Evolutionary conservation across 2,888 invertebrate species (phyloP).

Genomic region (Acleris cristana): DNA sequence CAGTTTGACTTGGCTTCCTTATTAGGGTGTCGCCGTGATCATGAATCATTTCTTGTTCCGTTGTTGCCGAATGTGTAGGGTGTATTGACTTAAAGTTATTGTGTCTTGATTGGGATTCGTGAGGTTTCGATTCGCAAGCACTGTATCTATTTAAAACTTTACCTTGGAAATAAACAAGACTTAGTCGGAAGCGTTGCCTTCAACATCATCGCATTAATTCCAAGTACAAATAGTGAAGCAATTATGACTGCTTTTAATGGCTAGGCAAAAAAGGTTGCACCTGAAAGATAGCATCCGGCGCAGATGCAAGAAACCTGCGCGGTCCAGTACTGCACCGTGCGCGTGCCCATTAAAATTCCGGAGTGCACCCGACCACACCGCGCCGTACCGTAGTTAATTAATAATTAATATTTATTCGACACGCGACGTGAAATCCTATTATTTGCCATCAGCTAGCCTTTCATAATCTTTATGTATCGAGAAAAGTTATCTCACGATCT

Average conservation of each 20-base stretch:
- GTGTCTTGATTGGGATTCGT: conserved; percentile 27
- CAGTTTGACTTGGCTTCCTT: conserved; percentile 54
- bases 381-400: conserved; percentile 20
- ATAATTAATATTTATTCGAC: conserved; percentile 31
- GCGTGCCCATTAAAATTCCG: conserved; percentile 40
- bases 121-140: conserved; percentile 25
- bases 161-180: conserved; percentile 5
- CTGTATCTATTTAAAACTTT: conserved; percentile 6
- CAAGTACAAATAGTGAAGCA: conserved; percentile 15
- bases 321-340: conserved; percentile 28
- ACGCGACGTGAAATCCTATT: conserved; percentile 38
- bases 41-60: conserved; percentile 63
- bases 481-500: conserved; percentile 35
- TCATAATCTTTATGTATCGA: conserved; percentile 24
- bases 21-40: conserved; percentile 52
- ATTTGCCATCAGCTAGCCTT: conserved; percentile 27
- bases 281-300: conserved; percentile 38
- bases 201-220: background rate
- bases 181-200: background rate
- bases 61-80: conserved; percentile 49
- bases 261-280: conserved; percentile 32
- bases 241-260: conserved; percentile 12
- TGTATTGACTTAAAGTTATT: conserved; percentile 45
- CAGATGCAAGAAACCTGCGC: conserved; percentile 35
- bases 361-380: conserved; percentile 37